Evolutionary conservation across 2,888 invertebrate species (phyloP).

Genomic region (Parelbella ahira): DNA sequence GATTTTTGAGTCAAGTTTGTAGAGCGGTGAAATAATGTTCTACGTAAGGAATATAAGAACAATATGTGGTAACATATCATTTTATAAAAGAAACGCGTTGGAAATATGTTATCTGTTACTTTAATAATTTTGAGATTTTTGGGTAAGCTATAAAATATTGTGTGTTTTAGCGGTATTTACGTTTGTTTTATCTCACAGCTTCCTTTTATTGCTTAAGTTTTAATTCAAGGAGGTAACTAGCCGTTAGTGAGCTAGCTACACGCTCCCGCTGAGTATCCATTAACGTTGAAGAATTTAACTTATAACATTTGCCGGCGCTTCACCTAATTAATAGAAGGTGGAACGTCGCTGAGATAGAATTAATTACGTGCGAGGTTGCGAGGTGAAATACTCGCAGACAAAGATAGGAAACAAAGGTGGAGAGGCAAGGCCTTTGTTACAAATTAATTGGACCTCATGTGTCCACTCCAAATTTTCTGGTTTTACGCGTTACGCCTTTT

Average conservation of each 20-base stretch:
- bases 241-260: conserved; percentile 8
- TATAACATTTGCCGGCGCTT: conserved; percentile 30
- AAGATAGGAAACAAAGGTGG: conserved; percentile 8
- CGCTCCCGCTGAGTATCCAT: conserved; percentile 22
- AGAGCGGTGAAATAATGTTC: too few species aligned
- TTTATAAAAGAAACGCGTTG: too few species aligned
- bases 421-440: conserved; percentile 28
- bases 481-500: conserved; percentile 39
- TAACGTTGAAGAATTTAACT: conserved; percentile 34
- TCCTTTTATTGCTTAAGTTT: conserved; percentile 5
- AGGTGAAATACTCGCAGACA: conserved; percentile 22
- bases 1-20: too few species aligned
- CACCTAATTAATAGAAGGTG: conserved; percentile 31
- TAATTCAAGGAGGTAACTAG: conserved; percentile 17
- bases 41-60: too few species aligned
- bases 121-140: too few species aligned
- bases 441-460: conserved; percentile 36
- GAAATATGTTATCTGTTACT: too few species aligned
- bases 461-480: conserved; percentile 36
- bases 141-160: too few species aligned
- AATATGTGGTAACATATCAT: too few species aligned
- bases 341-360: conserved; percentile 29
- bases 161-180: too few species aligned
- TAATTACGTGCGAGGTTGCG: conserved; percentile 27
- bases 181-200: conserved; percentile 4